A percentile compares a stretch with the other conserved stretches of the same genome.
Evolutionary conservation across 2,888 invertebrate species (phyloP).

Genomic region (Idaea dimidiata): DNA sequence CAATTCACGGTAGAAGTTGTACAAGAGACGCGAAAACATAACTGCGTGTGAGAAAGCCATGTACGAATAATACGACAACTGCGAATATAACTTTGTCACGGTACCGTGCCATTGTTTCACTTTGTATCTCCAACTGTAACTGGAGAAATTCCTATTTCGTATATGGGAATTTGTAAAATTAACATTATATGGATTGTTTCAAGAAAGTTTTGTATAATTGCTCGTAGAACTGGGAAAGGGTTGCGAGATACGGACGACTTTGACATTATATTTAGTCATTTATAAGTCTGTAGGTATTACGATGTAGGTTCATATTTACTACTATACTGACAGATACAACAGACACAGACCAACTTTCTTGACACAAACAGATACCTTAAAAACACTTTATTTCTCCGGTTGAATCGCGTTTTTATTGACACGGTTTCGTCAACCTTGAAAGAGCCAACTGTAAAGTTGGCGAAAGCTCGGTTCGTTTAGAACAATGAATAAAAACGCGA

Average conservation of each 20-base stretch:
- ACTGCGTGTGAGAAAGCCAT: conserved; percentile 50
- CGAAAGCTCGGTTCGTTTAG: too few relatives aligned
- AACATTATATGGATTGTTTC: not conserved
- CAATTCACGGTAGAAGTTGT: conserved; percentile 69
- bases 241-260: not conserved
- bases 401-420: too few relatives aligned
- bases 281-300: not conserved
- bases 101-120: conserved; percentile 36
- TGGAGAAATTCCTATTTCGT: conserved; percentile 6
- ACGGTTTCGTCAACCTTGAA: too few relatives aligned
- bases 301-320: too few relatives aligned
- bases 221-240: conserved; percentile 1
- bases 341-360: too few relatives aligned
- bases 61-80: conserved; percentile 37
- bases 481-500: too few relatives aligned
- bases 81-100: conserved; percentile 33
- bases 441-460: too few relatives aligned
- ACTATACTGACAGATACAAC: too few relatives aligned
- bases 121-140: conserved; percentile 23
- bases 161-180: not conserved
- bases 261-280: not conserved
- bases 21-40: conserved; percentile 58
- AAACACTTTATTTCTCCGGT: too few relatives aligned
- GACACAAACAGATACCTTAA: too few relatives aligned
- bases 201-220: not conserved